Evolutionary conservation across 2,113 vertebrate genomes (phyloP), one percentile per base, ranked within the genome.

Genomic region (Charadrius vociferus): DNA sequence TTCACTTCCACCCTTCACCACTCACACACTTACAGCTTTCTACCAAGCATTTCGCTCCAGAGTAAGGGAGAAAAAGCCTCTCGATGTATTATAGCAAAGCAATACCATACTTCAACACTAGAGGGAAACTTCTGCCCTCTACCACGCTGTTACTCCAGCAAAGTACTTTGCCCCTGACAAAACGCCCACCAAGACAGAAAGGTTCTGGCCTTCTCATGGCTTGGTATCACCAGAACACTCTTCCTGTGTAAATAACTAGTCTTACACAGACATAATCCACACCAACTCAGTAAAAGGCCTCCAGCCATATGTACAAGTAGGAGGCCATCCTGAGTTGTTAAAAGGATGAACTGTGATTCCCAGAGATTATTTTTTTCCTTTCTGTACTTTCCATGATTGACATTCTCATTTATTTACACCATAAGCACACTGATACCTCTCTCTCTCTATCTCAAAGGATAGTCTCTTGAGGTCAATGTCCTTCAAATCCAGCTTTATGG

Each of bases 371-470:
- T 45, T 45, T 45, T 45, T 36, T 4, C 39, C 34, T 82, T 63
- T 70, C 58, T 77, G 22, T 55, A 55, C 26, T 89, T 86, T 29
- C 47, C 39, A 59, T 9, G 3, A 29, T 45, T 49, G 81, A 73
- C 17, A 56, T 23, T 41, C 49, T 22, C 41, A 43, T 30, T 47
- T 66, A 82, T 66, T 59, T 58, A 90, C 66, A 83, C 50, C 56
- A 23, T 32, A 61, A 39, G 73, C 52, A 82, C 5, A 65, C 19
- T 30, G 71, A 41, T 95, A 99, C 99, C 99, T 98, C 97, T 99
- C 99, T 94, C 98, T 98, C 96, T 99, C 99, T 16, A 99, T 99
- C 97, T 99, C 99, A 98, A 99, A 99, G 27, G 99, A 99, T 12
- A 99, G 97, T 80, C 99, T 98, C 96, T 99, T 99, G 98, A 99